A percentile compares a stretch with the other conserved stretches of the same genome.
These are phyloP conservation scores for rat (Rattus norvegicus) DNA, from an alignment of 2,113 vertebrate species.

Conservation along the genomic window GRCr8 NC_086024.1:36980001-36980500, in stretches of 20 bases:
- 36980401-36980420: not conserved
- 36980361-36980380: not conserved
- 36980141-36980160: not conserved
- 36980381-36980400: not conserved
- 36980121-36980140: not conserved
- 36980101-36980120: not conserved
- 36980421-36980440: not conserved
- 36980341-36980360: not conserved
- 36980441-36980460: not conserved
- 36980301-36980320: not conserved
- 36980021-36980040: not conserved
- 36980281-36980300: not conserved
- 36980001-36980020: not conserved
- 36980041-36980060: rapidly evolving
- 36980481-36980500: conserved; percentile 25
- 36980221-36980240: no score
- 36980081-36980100: no score
- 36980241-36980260: not conserved
- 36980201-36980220: not conserved
- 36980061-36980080: not conserved
- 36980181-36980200: not conserved
- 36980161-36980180: not conserved
- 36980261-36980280: not conserved
- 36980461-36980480: not conserved
- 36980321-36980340: not conserved